These are phyloP conservation scores for Sylvietta virens DNA, from an alignment of 2,113 vertebrate species.

Conservation along the genomic window DNA sequence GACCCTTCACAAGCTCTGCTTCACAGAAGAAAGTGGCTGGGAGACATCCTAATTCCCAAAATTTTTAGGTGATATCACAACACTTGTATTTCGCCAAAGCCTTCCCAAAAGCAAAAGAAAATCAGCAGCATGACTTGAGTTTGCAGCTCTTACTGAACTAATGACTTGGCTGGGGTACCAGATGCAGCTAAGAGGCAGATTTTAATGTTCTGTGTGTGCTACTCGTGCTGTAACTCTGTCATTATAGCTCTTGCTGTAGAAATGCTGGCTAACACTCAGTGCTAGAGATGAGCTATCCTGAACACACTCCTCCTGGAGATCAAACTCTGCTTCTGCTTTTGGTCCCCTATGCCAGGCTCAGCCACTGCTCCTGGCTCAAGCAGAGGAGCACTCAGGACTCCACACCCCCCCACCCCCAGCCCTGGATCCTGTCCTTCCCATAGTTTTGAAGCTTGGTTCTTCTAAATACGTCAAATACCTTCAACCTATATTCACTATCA, in stretches of 20 bases:
- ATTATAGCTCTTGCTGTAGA: neutral
- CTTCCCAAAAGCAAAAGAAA: neutral
- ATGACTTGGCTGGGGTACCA: neutral
- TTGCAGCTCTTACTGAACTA: neutral
- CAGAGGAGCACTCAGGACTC: neutral
- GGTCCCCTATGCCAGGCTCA: neutral
- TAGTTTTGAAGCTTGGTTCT: neutral
- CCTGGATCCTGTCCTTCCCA: neutral
- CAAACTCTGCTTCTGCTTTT: neutral
- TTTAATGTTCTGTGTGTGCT: neutral
- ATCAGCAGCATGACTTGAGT: neutral
- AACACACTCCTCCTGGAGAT: neutral
- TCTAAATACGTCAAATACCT: neutral
- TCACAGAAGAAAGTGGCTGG: neutral
- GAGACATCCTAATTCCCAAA: neutral
- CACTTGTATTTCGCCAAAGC: neutral
- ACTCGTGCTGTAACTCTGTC: neutral
- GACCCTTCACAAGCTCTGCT: neutral
- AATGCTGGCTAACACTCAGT: neutral
- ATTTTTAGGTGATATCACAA: neutral
- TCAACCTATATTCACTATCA: neutral
- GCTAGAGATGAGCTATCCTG: neutral
- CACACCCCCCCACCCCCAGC: rapidly evolving
- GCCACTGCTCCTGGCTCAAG: neutral
- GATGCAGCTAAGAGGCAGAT: neutral